These are phyloP conservation scores for Ariolimax columbianus DNA, from an alignment of 2,888 invertebrate species.

Conservation along the genomic window DNA sequence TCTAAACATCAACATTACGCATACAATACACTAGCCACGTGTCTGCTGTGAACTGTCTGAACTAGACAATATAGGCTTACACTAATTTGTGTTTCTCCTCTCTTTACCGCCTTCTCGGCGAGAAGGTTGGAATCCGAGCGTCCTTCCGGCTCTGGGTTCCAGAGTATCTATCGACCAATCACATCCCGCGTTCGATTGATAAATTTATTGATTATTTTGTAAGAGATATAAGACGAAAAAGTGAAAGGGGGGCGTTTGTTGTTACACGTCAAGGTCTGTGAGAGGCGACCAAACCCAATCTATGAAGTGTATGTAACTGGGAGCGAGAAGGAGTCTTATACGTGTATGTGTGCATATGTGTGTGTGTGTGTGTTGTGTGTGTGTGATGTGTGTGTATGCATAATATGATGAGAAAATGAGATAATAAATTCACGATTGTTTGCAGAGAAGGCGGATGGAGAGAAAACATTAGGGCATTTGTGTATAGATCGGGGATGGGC, in stretches of 20 bases:
- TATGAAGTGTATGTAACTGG: not conserved
- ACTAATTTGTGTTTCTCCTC: not conserved
- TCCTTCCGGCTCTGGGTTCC: not conserved
- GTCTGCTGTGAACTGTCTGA: no score
- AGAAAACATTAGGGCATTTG: no score
- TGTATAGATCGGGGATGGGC: no score
- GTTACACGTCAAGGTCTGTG: not conserved
- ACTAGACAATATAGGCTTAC: not conserved
- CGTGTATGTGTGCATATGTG: not conserved
- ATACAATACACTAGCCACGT: no score
- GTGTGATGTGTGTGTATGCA: not conserved
- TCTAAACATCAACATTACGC: no score
- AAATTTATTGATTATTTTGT: not conserved
- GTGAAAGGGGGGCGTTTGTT: slow-evolving; percentile 2
- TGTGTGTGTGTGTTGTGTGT: not conserved
- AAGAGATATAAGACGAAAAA: not conserved
- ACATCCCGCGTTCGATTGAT: not conserved
- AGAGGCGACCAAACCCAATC: slow-evolving; percentile 13
- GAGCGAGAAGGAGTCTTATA: not conserved
- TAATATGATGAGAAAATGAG: no score
- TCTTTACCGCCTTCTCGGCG: not conserved
- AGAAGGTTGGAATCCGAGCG: not conserved
- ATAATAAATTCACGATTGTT: no score
- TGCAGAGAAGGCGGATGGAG: no score
- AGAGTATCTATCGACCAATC: slow-evolving; percentile 12